Conservation (phyloP, 1,140 invertebrate genomes). For the Drosophila dunni region DNA sequence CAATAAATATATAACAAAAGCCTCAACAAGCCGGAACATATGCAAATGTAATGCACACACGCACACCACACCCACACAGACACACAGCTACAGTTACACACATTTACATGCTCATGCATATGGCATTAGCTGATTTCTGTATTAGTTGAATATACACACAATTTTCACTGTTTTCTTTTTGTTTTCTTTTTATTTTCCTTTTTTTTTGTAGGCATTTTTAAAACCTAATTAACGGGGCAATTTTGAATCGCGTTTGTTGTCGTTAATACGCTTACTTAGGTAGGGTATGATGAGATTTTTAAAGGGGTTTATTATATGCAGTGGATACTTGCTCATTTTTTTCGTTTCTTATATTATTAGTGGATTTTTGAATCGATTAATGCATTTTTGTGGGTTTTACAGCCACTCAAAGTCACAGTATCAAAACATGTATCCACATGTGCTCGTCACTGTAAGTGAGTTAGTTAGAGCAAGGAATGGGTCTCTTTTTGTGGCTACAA, state of each 20-base stretch:
- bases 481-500: neutral
- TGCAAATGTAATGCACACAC: conserved; percentile 28
- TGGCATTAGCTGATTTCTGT: neutral
- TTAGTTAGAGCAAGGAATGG: no score
- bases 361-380: no score
- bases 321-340: no score
- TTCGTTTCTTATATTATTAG: no score
- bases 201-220: conserved; percentile 18
- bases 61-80: conserved; percentile 6
- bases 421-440: no score
- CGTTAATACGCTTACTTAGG: neutral
- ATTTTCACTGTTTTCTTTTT: conserved; percentile 27
- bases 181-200: no score
- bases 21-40: conserved; percentile 30
- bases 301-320: no score
- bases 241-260: conserved; percentile 3
- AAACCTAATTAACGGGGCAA: conserved; percentile 46
- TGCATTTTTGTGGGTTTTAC: no score
- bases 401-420: no score
- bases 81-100: neutral
- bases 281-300: no score
- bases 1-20: conserved; percentile 19
- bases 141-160: conserved; percentile 6
- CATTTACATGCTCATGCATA: neutral
- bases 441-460: no score